Percentiles rank a stretch among this genome's conserved stretches.
Evolutionary conservation across 1,140 invertebrate genomes (phyloP).

Genomic region (Platorchestia sp.): DNA sequence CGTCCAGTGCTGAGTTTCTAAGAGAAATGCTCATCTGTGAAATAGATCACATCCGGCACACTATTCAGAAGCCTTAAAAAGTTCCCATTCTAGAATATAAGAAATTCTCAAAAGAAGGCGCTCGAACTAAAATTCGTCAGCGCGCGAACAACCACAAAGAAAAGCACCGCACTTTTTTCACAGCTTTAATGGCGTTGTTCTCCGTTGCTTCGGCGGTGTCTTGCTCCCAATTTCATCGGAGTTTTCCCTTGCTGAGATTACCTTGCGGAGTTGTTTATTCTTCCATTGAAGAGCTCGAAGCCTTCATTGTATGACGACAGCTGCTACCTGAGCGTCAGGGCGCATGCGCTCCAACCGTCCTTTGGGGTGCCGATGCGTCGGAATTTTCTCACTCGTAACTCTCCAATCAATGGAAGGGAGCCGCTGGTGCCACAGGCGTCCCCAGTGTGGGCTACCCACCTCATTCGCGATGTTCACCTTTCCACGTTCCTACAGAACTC

Average conservation of each 20-base stretch:
- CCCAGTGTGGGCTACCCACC: not conserved
- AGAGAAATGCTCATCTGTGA: not conserved
- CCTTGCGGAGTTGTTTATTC: conserved; percentile 4
- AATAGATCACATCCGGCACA: not conserved
- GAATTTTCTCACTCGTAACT: not conserved
- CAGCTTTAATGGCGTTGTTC: conserved; percentile 6
- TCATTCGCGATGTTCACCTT: no score
- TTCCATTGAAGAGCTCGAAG: not conserved
- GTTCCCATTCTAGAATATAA: not conserved
- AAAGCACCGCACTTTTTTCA: not conserved
- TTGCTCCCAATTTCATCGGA: conserved; percentile 29
- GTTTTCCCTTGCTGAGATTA: not conserved
- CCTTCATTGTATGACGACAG: not conserved
- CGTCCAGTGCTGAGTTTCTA: no score
- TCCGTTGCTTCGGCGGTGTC: not conserved
- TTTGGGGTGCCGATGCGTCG: not conserved
- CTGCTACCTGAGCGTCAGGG: not conserved
- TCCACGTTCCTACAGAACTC: no score
- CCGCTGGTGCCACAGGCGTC: not conserved
- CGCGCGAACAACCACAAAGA: not conserved
- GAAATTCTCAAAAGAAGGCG: not conserved
- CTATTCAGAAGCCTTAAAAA: not conserved
- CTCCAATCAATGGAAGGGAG: not conserved
- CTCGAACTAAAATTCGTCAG: not conserved
- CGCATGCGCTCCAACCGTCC: not conserved